phyloP scores from a whole-genome alignment of 2,797 vertebrate species.

The Leucoraja ocellata region DNA sequence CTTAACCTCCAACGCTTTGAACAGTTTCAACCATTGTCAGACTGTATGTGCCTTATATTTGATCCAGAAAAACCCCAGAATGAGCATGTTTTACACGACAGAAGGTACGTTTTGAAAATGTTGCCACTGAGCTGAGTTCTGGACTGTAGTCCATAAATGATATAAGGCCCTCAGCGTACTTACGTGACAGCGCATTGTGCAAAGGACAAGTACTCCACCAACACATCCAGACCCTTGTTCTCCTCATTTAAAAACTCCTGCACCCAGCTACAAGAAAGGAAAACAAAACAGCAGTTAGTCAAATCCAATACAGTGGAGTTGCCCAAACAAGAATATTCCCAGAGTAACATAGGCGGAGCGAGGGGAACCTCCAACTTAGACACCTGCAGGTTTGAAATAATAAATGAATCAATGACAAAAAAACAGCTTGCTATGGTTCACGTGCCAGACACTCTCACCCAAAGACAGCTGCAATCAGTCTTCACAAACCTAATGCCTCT shows the following conservation, averaged over 20 bases:
- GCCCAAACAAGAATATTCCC: not conserved
- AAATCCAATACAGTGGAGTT: not conserved
- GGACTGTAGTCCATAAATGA: not conserved
- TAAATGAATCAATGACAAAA: not conserved
- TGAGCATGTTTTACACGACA: not conserved
- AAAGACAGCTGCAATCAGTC: not conserved
- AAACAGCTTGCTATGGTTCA: not conserved
- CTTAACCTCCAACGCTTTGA: not conserved
- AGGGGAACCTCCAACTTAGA: not conserved
- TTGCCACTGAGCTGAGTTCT: not conserved
- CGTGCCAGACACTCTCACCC: not conserved
- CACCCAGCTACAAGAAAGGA: constrained; percentile 69
- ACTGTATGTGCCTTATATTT: not conserved
- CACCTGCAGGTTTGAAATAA: not conserved
- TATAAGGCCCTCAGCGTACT: constrained; percentile 44
- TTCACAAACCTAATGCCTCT: not conserved
- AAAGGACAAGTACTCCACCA: constrained; percentile 81
- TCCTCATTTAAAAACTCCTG: constrained; percentile 87
- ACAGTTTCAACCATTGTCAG: not conserved
- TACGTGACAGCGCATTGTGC: constrained; percentile 76
- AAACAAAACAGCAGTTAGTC: not conserved
- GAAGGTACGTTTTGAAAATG: not conserved
- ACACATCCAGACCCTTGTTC: constrained; percentile 77
- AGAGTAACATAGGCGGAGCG: not conserved
- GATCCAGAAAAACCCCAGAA: not conserved